Conservation (phyloP, 2,888 invertebrate species). For the Agrochola litura region DNA sequence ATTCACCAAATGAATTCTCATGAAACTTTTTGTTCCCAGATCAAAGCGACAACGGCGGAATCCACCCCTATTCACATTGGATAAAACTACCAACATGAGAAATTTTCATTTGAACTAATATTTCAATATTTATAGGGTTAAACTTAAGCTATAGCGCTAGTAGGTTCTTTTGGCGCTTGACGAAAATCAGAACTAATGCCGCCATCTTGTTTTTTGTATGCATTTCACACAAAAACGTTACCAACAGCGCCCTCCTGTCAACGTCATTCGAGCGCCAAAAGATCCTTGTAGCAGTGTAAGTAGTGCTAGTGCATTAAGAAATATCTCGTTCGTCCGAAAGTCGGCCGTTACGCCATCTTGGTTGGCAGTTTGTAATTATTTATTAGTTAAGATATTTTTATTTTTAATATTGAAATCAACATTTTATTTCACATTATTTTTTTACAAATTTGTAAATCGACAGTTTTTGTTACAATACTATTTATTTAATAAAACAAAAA, state of each 20-base stretch:
- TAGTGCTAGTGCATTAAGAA: neutral
- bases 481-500: neutral
- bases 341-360: neutral
- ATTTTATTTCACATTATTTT: neutral
- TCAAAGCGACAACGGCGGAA: conserved; percentile 72
- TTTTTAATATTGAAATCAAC: conserved; percentile 10
- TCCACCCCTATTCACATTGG: conserved; percentile 71
- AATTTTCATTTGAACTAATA: conserved; percentile 71
- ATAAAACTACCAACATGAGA: conserved; percentile 80
- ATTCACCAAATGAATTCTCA: neutral
- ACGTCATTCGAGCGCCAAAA: neutral
- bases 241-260: neutral
- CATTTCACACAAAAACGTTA: neutral
- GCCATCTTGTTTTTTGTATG: neutral
- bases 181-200: neutral
- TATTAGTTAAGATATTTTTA: neutral
- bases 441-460: no score
- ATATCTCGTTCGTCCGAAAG: neutral
- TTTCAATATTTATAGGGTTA: neutral
- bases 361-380: conserved; percentile 15
- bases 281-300: neutral
- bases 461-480: neutral
- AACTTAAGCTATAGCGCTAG: neutral
- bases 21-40: conserved; percentile 68
- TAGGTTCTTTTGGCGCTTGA: neutral